phyloP scores from a whole-genome alignment of 2,797 vertebrate species.

The Tenualosa thibaudeaui region DNA sequence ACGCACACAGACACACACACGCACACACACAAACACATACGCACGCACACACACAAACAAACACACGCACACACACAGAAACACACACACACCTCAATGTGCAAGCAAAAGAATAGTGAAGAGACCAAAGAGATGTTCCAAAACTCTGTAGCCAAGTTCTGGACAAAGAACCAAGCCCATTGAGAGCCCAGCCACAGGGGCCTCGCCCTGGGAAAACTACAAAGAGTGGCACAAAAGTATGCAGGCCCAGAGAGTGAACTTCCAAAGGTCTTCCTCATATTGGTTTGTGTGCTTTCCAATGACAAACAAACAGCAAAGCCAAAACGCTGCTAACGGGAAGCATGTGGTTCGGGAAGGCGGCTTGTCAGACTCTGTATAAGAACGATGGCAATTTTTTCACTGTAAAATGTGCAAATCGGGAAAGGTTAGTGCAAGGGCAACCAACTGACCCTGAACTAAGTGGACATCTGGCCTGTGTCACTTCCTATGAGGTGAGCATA shows the following conservation, averaged over 20 bases:
- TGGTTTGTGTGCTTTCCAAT: background rate
- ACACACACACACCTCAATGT: background rate
- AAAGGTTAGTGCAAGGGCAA: background rate
- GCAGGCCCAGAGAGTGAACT: background rate
- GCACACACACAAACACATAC: background rate
- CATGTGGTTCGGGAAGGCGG: background rate
- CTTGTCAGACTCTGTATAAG: background rate
- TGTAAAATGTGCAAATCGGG: background rate
- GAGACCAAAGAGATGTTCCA: background rate
- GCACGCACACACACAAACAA: background rate
- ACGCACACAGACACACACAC: background rate
- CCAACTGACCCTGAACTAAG: background rate
- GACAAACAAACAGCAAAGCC: background rate
- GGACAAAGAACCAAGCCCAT: background rate
- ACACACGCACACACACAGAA: background rate
- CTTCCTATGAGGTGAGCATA: background rate
- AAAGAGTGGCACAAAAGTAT: background rate
- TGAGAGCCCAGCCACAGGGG: background rate
- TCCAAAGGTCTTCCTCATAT: background rate
- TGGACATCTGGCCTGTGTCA: background rate
- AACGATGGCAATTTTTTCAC: background rate
- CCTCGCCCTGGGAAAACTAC: background rate
- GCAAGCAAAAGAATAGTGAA: background rate
- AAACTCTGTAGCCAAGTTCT: background rate
- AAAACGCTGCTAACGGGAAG: background rate